These are phyloP conservation scores for Hemiprocne comata DNA, from an alignment of 2,113 vertebrate genomes.

Conservation along the genomic window DNA sequence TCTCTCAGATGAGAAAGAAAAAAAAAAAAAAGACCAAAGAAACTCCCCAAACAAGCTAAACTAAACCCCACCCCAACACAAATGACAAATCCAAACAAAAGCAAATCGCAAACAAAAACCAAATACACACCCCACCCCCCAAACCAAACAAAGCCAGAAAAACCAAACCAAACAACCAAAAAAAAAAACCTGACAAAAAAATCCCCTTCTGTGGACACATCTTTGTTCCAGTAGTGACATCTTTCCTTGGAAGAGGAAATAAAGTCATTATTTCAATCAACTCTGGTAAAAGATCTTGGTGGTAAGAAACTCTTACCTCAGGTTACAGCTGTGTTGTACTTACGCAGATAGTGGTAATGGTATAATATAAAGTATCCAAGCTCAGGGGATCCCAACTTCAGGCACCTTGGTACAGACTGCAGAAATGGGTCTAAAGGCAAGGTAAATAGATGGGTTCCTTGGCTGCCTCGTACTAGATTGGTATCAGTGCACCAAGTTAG, in stretches of 20 bases:
- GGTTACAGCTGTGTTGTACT: background rate
- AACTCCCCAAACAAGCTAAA: background rate
- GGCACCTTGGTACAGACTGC: background rate
- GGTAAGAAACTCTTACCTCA: background rate
- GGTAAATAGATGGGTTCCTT: background rate
- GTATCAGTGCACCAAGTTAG: background rate
- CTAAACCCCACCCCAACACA: background rate
- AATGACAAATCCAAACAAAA: background rate
- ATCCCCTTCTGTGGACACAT: accelerated
- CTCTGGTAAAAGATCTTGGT: background rate
- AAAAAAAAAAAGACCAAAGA: background rate
- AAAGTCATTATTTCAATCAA: background rate
- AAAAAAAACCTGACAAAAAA: background rate
- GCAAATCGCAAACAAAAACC: no score
- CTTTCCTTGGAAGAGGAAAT: background rate
- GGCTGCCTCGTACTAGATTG: background rate
- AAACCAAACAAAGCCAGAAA: background rate
- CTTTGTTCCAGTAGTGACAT: background rate
- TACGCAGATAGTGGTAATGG: background rate
- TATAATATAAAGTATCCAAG: background rate
- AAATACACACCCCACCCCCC: no score
- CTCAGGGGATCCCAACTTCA: background rate
- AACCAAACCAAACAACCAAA: background rate
- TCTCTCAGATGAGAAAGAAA: background rate
- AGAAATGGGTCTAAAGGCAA: background rate